These are phyloP conservation scores for Speoplatyrhinus poulsoni DNA, from an alignment of 2,113 vertebrate genomes.

Conservation along the genomic window DNA sequence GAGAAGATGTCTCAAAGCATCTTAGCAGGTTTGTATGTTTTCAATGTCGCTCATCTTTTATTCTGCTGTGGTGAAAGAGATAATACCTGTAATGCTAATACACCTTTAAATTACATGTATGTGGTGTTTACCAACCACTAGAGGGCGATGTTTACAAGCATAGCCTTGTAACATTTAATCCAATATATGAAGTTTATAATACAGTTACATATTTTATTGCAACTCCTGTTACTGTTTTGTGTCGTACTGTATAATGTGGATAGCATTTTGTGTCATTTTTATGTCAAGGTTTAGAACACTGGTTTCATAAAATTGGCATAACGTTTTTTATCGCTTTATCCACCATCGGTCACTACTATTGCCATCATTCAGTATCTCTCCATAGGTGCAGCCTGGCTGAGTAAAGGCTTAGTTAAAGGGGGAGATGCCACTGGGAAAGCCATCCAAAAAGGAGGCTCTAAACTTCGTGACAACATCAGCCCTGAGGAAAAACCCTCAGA, in stretches of 20 bases:
- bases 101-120: background rate
- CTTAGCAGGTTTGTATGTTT: constrained; percentile 79
- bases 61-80: too few species aligned
- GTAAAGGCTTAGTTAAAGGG: constrained; percentile 86
- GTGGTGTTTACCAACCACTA: constrained; percentile 25
- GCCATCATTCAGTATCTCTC: constrained; percentile 7
- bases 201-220: too few species aligned
- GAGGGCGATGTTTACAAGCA: constrained; percentile 36
- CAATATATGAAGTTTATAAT: background rate
- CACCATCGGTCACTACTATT: background rate
- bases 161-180: background rate
- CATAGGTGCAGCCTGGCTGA: constrained; percentile 88
- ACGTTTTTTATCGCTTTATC: background rate
- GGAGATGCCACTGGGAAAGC: constrained; percentile 89
- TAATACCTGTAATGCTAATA: background rate
- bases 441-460: constrained; percentile 89
- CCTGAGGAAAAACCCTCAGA: constrained; percentile 90
- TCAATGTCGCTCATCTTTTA: background rate
- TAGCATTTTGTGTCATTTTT: too few species aligned
- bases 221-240: too few species aligned
- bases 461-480: constrained; percentile 87
- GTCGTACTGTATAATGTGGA: too few species aligned
- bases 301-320: background rate
- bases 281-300: too few species aligned
- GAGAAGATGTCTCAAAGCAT: constrained; percentile 91